Base-by-base conservation (phyloP, 2,888 invertebrate species). In the Zelleria hepariella region DNA sequence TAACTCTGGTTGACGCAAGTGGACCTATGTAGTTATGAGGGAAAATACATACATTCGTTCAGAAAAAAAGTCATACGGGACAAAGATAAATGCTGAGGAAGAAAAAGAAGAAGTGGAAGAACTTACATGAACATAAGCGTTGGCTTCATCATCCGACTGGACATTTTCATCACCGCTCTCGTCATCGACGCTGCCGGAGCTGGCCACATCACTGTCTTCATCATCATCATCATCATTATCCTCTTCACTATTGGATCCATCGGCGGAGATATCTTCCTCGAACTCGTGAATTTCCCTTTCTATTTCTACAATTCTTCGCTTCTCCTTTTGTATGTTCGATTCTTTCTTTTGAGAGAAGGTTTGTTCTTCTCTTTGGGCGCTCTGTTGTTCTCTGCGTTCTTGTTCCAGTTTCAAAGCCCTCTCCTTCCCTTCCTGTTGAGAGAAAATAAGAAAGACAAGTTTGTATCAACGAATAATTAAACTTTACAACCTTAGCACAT, bases 201-300 rank as follows among this genome's bases (percentile, higher is more conserved):
- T 42, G 32, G 32, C 32, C 32, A 42, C 32, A 52, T 66, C 70
- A 18, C 15, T 24, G 1, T 61, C 63, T 2, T 66, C 66, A 32
- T 67, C 67, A 18, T 68, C 72, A 27, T 67, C 66, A 25, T 54
- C 59, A 32, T 62, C 62, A 49, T 59, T 60, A 7, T 63, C 68
- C 55, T 64, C 63, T 20, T 55, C 52, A 27, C 27, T 53, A 8
- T 57, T 57, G 6, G 25, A 18, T 10, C 53, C 58, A 47, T 71
- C 77, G 64, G 80, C 77, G 2, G 79, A 81, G 74, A 83, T 79
- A 61, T 82, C 84, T 24, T 71, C 80, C 65, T 86, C 85, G 54
- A 87, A 77, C 68, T 86, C 87, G 72, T 80, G 74, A 20, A 87
- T 86, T 64, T 86, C 86, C n/a, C 84, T 69, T 60, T 83, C 83